Evolutionary conservation across 2,888 invertebrate species (phyloP).

Genomic region (Gasteruption jaculator): DNA sequence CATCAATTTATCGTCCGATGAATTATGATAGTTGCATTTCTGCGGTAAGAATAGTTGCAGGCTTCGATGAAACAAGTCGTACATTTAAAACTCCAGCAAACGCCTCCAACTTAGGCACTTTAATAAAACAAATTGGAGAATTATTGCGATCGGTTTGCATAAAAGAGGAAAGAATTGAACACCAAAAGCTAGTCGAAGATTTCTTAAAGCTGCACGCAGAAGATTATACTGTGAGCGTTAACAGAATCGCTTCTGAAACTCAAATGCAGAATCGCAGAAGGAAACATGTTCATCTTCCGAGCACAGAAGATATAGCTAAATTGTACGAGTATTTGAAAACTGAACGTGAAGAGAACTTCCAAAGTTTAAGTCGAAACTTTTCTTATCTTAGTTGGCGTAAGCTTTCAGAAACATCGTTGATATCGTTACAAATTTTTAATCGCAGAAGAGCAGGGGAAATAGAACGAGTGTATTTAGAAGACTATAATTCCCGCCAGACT

Average conservation of each 20-base stretch:
- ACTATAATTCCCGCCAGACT: conserved; percentile 23
- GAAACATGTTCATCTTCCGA: conserved; percentile 9
- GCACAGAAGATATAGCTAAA: conserved; percentile 19
- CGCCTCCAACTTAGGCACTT: conserved; percentile 17
- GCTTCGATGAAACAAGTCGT: conserved; percentile 10
- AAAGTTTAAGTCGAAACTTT: conserved; percentile 13
- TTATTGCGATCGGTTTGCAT: conserved; percentile 17
- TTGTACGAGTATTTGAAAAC: conserved; percentile 14
- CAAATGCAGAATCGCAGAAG: conserved; percentile 15
- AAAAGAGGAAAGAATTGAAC: conserved; percentile 6
- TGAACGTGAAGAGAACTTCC: conserved; percentile 4
- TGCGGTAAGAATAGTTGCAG: conserved; percentile 18
- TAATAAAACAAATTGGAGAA: conserved; percentile 20
- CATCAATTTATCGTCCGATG: conserved; percentile 18
- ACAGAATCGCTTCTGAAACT: conserved; percentile 11
- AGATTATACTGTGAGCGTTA: conserved; percentile 15
- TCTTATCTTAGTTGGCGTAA: conserved; percentile 17
- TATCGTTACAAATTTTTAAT: conserved; percentile 27
- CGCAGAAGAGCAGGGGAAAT: conserved; percentile 28
- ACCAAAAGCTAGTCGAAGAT: no score
- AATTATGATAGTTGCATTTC: conserved; percentile 14
- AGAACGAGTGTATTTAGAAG: conserved; percentile 22
- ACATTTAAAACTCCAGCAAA: conserved; percentile 14
- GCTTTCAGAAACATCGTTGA: conserved; percentile 21
- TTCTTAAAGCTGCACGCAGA: conserved; percentile 15